Evolutionary conservation across 2,797 vertebrate genomes (phyloP).

Genomic region (Picus viridis): DNA sequence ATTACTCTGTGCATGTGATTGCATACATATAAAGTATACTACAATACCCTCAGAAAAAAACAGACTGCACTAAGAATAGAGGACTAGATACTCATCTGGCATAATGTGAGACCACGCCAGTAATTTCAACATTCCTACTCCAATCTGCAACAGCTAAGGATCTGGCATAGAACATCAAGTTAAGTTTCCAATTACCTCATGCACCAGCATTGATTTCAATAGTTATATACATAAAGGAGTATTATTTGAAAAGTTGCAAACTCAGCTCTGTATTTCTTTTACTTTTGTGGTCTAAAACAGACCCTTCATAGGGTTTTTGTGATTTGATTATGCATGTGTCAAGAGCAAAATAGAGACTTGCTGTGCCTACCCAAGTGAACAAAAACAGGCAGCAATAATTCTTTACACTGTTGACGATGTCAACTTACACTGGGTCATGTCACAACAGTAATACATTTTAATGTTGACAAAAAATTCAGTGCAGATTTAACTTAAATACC

Average conservation of each 20-base stretch:
- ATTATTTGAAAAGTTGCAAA: conserved; percentile 65
- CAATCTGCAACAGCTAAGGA: conserved; percentile 62
- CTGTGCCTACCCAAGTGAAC: conserved; percentile 3
- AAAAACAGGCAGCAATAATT: neutral
- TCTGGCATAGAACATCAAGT: conserved; percentile 54
- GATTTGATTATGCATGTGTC: conserved; percentile 67
- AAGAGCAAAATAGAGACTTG: neutral
- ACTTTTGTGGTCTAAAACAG: conserved; percentile 58
- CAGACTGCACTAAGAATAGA: conserved; percentile 54
- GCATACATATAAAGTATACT: neutral
- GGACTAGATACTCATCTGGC: conserved; percentile 44
- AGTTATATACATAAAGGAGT: conserved; percentile 35
- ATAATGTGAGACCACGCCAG: conserved; percentile 46
- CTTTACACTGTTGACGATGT: conserved; percentile 21
- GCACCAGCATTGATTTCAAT: conserved; percentile 59
- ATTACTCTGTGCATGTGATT: neutral
- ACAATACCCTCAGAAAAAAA: neutral
- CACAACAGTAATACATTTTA: neutral
- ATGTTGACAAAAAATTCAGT: neutral
- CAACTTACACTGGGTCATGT: neutral
- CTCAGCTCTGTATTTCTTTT: conserved; percentile 48
- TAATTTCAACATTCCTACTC: conserved; percentile 62
- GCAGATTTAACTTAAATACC: neutral
- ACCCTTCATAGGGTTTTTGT: conserved; percentile 40
- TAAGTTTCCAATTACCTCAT: conserved; percentile 72